Evolutionary conservation across 2,113 vertebrate genomes (phyloP).

Genomic region (Aegithalos caudatus): DNA sequence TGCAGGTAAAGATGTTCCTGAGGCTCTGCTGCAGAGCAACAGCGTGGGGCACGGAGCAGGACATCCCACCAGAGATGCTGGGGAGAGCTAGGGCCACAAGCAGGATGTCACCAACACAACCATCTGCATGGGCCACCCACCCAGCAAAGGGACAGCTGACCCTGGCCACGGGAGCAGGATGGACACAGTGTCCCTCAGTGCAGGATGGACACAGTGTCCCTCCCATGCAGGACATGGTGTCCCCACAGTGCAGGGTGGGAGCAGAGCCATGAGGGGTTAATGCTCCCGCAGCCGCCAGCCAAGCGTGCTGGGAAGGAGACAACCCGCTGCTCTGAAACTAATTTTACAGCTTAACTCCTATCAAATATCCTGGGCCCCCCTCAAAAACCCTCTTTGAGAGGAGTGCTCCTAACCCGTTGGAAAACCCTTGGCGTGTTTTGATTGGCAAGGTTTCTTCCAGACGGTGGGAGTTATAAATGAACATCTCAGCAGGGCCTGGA

Average conservation of each 20-base stretch:
- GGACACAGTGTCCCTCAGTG: rapidly evolving
- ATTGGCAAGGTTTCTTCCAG: conserved; percentile 82
- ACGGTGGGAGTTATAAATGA: conserved; percentile 85
- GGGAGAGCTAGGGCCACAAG: not conserved
- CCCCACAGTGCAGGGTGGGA: not conserved
- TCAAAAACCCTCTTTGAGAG: conserved; percentile 79
- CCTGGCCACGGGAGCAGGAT: not conserved
- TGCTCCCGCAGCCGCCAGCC: not conserved
- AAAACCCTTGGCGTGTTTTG: conserved; percentile 81
- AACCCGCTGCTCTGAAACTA: conserved; percentile 81
- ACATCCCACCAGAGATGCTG: not conserved
- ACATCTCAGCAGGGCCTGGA: conserved; percentile 79
- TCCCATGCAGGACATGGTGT: no score
- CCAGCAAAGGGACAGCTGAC: not conserved
- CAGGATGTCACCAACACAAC: rapidly evolving
- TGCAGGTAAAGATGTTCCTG: not conserved
- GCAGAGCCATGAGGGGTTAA: not conserved
- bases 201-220: not conserved
- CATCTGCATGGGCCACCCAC: rapidly evolving
- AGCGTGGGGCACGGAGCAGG: rapidly evolving
- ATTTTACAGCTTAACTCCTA: conserved; percentile 83
- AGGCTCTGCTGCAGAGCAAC: not conserved
- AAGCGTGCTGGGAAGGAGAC: conserved; percentile 78
- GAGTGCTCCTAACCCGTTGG: conserved; percentile 77
- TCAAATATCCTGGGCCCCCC: conserved; percentile 77